These are phyloP conservation scores for Notolepis coatsorum DNA, from an alignment of 2,797 vertebrate genomes.

Conservation along the genomic window DNA sequence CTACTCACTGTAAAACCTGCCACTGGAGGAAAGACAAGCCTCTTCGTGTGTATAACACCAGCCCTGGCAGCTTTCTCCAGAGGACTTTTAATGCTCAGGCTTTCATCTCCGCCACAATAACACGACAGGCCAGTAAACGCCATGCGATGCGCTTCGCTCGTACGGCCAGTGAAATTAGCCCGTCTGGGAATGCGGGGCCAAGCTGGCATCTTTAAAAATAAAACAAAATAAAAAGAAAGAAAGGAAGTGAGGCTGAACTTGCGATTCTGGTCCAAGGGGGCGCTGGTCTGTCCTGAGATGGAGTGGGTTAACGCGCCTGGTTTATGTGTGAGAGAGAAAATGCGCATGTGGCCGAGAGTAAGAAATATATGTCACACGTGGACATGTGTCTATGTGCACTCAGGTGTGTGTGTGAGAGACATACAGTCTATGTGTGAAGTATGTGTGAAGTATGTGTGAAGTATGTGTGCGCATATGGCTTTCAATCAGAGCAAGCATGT, in stretches of 20 bases:
- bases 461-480: constrained; percentile 2
- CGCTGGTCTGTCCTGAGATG: no score
- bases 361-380: constrained; percentile 30
- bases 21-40: constrained; percentile 41
- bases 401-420: not conserved
- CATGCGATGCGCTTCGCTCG: constrained; percentile 52
- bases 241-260: constrained; percentile 27
- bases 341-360: no score
- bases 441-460: constrained; percentile 20
- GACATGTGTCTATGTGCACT: no score
- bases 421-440: constrained; percentile 8
- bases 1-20: constrained; percentile 53
- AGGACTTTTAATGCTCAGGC: constrained; percentile 72
- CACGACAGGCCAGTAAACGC: constrained; percentile 72
- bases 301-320: constrained; percentile 47
- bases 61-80: constrained; percentile 54
- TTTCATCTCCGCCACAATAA: constrained; percentile 78
- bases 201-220: constrained; percentile 13
- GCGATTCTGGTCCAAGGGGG: no score
- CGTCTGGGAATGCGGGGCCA: constrained; percentile 71
- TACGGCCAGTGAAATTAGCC: constrained; percentile 47
- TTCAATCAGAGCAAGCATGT: not conserved
- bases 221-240: not conserved
- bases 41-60: constrained; percentile 44
- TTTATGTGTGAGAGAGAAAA: no score